Percentiles rank a stretch among this genome's conserved stretches.
Conservation (phyloP, 2,888 invertebrate genomes). For the Thera britannica region DNA sequence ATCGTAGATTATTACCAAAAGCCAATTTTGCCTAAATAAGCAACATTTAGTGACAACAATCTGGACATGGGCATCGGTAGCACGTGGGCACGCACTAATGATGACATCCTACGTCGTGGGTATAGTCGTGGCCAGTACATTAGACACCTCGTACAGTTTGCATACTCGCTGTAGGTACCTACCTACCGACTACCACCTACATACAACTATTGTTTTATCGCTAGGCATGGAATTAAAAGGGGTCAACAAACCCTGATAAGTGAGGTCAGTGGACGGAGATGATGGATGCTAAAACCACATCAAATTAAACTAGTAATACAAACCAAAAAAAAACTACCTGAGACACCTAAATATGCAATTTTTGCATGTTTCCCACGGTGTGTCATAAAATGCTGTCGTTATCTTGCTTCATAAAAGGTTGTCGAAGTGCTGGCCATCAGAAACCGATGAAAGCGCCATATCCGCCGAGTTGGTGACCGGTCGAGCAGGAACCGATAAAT, state of each 20-base stretch:
- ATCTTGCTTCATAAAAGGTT: constrained; percentile 6
- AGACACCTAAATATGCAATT: no score
- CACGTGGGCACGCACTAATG: constrained; percentile 23
- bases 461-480: constrained; percentile 40
- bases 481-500: constrained; percentile 72
- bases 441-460: constrained; percentile 41
- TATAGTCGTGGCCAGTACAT: constrained; percentile 9
- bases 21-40: constrained; percentile 17
- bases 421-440: constrained; percentile 22
- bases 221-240: not conserved
- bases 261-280: not conserved
- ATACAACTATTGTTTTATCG: not conserved
- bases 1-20: constrained; percentile 8
- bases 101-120: constrained; percentile 29
- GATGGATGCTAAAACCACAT: not conserved
- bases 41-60: constrained; percentile 7
- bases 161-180: not conserved
- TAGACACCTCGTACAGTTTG: constrained; percentile 20
- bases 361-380: constrained; percentile 18
- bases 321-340: not conserved
- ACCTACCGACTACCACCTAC: not conserved
- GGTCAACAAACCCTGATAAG: not conserved
- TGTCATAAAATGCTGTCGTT: constrained; percentile 16
- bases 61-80: constrained; percentile 21
- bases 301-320: not conserved